phyloP scores from a whole-genome alignment of 2,113 vertebrate species.

The Xenotilapia leptura region DNA sequence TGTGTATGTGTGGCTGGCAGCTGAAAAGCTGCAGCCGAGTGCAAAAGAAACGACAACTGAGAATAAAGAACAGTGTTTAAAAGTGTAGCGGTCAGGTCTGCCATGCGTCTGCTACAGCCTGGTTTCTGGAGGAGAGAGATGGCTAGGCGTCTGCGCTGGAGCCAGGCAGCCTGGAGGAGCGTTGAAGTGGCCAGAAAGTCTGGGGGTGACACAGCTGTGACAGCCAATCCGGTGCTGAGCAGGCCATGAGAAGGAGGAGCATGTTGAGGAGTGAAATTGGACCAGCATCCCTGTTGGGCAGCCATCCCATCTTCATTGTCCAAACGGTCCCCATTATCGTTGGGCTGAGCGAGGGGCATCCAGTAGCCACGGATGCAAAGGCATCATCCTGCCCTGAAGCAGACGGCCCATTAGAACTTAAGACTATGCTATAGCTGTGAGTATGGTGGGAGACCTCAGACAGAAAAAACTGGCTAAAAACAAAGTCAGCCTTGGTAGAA shows the following conservation, averaged over 20 bases:
- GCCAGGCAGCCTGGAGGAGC: no score
- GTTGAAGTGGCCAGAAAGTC: not conserved
- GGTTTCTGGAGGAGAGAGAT: not conserved
- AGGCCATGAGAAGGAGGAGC: not conserved
- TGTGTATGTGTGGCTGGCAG: not conserved
- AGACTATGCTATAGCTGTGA: fast-evolving
- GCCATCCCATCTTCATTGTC: not conserved
- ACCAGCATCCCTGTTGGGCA: not conserved
- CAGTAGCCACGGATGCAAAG: not conserved
- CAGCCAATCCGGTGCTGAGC: not conserved
- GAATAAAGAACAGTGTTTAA: not conserved
- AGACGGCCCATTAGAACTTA: not conserved
- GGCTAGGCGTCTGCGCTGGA: not conserved
- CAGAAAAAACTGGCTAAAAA: not conserved
- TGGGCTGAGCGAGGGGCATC: not conserved
- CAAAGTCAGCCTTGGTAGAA: not conserved
- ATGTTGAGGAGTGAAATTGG: not conserved
- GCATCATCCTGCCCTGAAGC: not conserved
- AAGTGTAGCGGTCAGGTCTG: not conserved
- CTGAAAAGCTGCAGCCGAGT: not conserved
- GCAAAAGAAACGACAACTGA: not conserved
- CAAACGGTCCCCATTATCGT: not conserved
- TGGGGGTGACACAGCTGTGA: not conserved
- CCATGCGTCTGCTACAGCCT: fast-evolving
- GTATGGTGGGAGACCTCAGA: not conserved